Evolutionary conservation across 2,797 vertebrate species (phyloP).

Genomic region (Decapterus maruadsi): DNA sequence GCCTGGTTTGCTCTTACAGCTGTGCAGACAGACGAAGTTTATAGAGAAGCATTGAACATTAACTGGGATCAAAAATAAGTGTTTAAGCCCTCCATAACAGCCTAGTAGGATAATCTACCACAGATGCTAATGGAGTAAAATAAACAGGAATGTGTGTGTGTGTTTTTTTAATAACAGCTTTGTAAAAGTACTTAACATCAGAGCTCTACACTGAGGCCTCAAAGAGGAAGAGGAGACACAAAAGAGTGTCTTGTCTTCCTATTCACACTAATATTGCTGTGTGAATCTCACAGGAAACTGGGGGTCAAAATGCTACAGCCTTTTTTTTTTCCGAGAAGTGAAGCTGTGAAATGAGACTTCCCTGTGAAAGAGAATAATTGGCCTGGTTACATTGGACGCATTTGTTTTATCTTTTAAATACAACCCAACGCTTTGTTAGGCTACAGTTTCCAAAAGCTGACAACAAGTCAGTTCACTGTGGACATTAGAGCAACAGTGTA

Average conservation of each 20-base stretch:
- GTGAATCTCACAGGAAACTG: slow-evolving; percentile 85
- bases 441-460: slow-evolving; percentile 26
- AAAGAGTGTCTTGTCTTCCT: slow-evolving; percentile 74
- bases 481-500: slow-evolving; percentile 28
- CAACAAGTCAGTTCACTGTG: slow-evolving; percentile 34
- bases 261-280: slow-evolving; percentile 57
- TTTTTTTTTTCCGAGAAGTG: slow-evolving; percentile 78
- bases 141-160: slow-evolving; percentile 41
- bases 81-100: background rate
- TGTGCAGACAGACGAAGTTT: background rate
- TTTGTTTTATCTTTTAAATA: slow-evolving; percentile 13
- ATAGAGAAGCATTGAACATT: background rate
- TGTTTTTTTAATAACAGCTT: slow-evolving; percentile 53
- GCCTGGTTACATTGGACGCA: slow-evolving; percentile 23
- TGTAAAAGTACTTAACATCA: slow-evolving; percentile 40
- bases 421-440: slow-evolving; percentile 19
- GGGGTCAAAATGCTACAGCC: slow-evolving; percentile 79
- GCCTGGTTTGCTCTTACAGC: background rate
- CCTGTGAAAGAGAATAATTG: slow-evolving; percentile 54
- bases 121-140: slow-evolving; percentile 39
- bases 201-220: slow-evolving; percentile 43
- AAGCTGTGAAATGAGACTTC: slow-evolving; percentile 69
- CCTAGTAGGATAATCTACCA: slow-evolving; percentile 13
- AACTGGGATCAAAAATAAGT: background rate
- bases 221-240: slow-evolving; percentile 70